A percentile compares a stretch with the other conserved stretches of the same genome.
Evolutionary conservation across 2,797 vertebrate genomes (phyloP).

Genomic region (Anabas testudineus): DNA sequence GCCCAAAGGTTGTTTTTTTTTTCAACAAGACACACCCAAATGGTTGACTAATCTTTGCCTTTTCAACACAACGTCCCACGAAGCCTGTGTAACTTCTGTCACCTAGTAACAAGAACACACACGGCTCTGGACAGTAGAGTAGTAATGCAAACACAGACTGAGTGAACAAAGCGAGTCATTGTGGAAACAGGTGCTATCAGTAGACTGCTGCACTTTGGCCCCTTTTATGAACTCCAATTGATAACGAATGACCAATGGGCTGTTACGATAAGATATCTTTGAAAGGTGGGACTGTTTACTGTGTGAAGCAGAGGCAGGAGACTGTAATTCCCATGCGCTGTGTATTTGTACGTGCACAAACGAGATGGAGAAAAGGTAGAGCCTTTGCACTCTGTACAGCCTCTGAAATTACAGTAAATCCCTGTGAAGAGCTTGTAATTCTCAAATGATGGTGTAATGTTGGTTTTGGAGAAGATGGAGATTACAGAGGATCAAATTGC

Average conservation of each 20-base stretch:
- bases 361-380: background rate
- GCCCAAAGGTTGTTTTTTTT: slow-evolving; percentile 33
- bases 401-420: slow-evolving; percentile 27
- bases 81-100: slow-evolving; percentile 49
- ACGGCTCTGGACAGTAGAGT: slow-evolving; percentile 12
- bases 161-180: slow-evolving; percentile 68
- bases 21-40: slow-evolving; percentile 66
- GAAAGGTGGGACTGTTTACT: slow-evolving; percentile 26
- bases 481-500: slow-evolving; percentile 43
- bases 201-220: slow-evolving; percentile 48
- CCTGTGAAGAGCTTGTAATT: slow-evolving; percentile 48
- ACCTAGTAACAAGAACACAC: slow-evolving; percentile 70
- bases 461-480: slow-evolving; percentile 43
- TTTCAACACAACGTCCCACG: slow-evolving; percentile 48
- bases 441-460: slow-evolving; percentile 67
- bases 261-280: background rate
- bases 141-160: slow-evolving; percentile 63
- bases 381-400: slow-evolving; percentile 15
- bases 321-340: slow-evolving; percentile 8
- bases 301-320: slow-evolving; percentile 10
- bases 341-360: background rate
- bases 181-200: slow-evolving; percentile 52
- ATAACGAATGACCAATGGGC: slow-evolving; percentile 21
- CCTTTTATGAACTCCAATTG: slow-evolving; percentile 15
- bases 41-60: slow-evolving; percentile 73